Evolutionary conservation across 2,888 invertebrate species (phyloP), one percentile per base, ranked within the genome.

Genomic region (Drosophila nr. perissopoda): DNA sequence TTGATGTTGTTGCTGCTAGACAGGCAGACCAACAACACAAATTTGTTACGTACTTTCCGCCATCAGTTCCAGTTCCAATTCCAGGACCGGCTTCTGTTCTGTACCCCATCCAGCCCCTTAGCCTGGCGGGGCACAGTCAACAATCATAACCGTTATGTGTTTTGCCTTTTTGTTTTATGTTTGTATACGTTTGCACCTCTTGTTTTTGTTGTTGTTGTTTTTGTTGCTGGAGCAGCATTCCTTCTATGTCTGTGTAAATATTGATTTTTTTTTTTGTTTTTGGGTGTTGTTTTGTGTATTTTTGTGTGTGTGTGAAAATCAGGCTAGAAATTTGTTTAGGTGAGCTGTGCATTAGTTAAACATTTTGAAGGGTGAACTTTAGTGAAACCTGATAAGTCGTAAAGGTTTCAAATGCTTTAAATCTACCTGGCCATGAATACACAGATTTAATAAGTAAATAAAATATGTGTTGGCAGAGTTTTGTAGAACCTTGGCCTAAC

Each of bases 161-260:
- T 13, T 70, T 69, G 48, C 46, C 48, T 78, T 74, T 74, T 74
- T 68, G 72, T 83, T 81, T 76, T 73, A 58, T 59, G 60, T 66
- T 69, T 72, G 64, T 68, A 53, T 65, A 52, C 38, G 18, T 18
- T 38, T 38, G 13, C 34, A 13, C 34, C 34, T 34, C 34, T 13
- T 13, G 2, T 34, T 34, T 1, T 13, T 13, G 34, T 31, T 68
- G 54, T 40, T 66, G 69, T 57, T 68, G 54, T 58, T 76, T 66
- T 57, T 68, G 66, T 64, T 77, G 70, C 53, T 68, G 68, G n/a
- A 57, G 58, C 67, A 66, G 72, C 86, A 71, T 69, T 76, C 66
- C 46, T 70, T 77, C 72, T 65, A 60, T 75, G 70, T 74, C 76
- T 81, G 74, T 83, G 68, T 73, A 85, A 85, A 85, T 85, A 85